Evolutionary conservation across 2,113 vertebrate genomes (phyloP).

Genomic region (Hippocampus guttulatus): DNA sequence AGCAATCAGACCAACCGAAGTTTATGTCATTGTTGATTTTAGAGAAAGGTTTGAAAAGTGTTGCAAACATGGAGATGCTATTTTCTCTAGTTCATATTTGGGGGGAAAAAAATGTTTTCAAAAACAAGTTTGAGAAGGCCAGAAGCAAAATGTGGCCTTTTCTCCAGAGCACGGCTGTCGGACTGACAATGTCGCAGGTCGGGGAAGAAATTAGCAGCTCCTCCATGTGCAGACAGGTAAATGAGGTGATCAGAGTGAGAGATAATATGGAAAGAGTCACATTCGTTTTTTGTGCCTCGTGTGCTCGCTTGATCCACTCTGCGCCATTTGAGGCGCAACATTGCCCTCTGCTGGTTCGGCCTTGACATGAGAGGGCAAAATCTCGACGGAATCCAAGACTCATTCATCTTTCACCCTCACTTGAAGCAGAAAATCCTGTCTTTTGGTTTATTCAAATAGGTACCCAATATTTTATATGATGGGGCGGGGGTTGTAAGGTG

Average conservation of each 20-base stretch:
- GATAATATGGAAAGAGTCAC: conserved; percentile 48
- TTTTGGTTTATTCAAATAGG: neutral
- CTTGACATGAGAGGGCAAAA: neutral
- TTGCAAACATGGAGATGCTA: neutral
- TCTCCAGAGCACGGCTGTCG: conserved; percentile 49
- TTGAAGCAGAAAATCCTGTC: too few relatives aligned
- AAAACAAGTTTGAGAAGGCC: conserved; percentile 23
- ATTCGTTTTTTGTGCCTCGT: conserved; percentile 29
- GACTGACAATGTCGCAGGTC: conserved; percentile 50
- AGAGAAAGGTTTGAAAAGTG: neutral
- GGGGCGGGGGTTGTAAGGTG: neutral
- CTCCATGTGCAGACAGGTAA: conserved; percentile 44
- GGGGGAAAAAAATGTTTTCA: neutral
- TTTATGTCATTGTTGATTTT: neutral
- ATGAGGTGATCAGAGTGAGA: conserved; percentile 59
- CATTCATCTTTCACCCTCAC: too few relatives aligned
- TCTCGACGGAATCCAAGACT: too few relatives aligned
- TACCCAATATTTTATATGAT: neutral
- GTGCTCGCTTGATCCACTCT: neutral
- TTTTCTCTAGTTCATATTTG: neutral
- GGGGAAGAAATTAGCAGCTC: conserved; percentile 45
- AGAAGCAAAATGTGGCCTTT: conserved; percentile 52
- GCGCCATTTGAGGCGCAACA: conserved; percentile 44
- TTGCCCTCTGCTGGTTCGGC: conserved; percentile 58
- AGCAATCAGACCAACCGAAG: neutral